phyloP scores from a whole-genome alignment of 2,113 vertebrate genomes.

The Nerophis ophidion region DNA sequence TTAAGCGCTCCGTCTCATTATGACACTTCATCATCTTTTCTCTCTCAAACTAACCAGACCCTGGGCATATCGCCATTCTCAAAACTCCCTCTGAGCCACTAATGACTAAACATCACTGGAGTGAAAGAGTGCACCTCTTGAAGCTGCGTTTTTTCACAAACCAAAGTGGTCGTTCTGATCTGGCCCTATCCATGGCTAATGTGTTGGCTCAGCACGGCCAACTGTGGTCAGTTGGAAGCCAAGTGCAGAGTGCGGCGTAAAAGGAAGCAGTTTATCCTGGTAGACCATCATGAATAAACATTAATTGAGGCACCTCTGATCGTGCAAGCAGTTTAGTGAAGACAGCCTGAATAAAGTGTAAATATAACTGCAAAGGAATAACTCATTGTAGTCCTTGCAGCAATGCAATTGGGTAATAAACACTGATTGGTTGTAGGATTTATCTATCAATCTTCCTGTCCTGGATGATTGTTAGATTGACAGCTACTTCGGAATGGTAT shows the following conservation, averaged over 20 bases:
- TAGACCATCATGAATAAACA: conserved; percentile 34
- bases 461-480: neutral
- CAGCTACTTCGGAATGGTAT: neutral
- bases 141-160: conserved; percentile 58
- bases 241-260: conserved; percentile 23
- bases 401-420: neutral
- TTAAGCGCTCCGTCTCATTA: conserved; percentile 2
- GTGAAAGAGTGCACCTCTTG: conserved; percentile 40
- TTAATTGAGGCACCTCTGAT: conserved; percentile 17
- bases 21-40: conserved; percentile 19
- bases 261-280: conserved; percentile 42
- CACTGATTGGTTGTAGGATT: neutral
- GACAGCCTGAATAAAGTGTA: neutral
- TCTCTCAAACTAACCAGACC: conserved; percentile 40
- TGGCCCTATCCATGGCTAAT: conserved; percentile 46
- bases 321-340: conserved; percentile 1
- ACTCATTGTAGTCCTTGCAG: conserved; percentile 1
- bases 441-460: neutral
- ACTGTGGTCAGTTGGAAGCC: conserved; percentile 40
- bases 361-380: conserved; percentile 3
- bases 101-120: conserved; percentile 51
- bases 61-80: conserved; percentile 1
- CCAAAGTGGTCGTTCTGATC: conserved; percentile 44
- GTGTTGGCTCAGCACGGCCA: conserved; percentile 39
- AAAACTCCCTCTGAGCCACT: conserved; percentile 1